Percentiles rank a stretch among this genome's conserved stretches.
Evolutionary conservation across 2,797 vertebrate species (phyloP).

Genomic region (Neostethus bicornis): DNA sequence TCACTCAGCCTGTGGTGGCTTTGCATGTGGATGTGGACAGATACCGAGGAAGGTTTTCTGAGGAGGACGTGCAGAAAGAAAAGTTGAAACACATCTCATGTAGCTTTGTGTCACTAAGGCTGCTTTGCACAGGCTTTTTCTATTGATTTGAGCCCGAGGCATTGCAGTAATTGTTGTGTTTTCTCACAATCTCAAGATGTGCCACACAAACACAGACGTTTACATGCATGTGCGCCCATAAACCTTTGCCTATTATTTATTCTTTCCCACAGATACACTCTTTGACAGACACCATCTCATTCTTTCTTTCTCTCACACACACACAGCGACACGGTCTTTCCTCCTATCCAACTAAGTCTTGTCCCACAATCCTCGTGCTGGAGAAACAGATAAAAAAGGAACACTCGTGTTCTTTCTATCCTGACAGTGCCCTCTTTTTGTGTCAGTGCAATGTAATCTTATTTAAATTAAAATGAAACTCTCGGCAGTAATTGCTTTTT

Average conservation of each 20-base stretch:
- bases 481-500: slow-evolving; percentile 83
- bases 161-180: slow-evolving; percentile 61
- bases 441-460: slow-evolving; percentile 81
- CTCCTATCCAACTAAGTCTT: slow-evolving; percentile 47
- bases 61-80: slow-evolving; percentile 50
- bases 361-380: slow-evolving; percentile 54
- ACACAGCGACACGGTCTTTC: slow-evolving; percentile 14
- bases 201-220: slow-evolving; percentile 12
- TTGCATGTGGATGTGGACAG: slow-evolving; percentile 38
- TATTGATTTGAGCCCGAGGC: slow-evolving; percentile 60
- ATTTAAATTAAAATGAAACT: slow-evolving; percentile 84
- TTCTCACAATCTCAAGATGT: slow-evolving; percentile 42
- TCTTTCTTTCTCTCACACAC: slow-evolving; percentile 12
- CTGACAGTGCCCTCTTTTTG: slow-evolving; percentile 71
- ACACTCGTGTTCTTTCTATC: slow-evolving; percentile 73
- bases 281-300: slow-evolving; percentile 15
- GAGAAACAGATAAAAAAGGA: slow-evolving; percentile 73
- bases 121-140: slow-evolving; percentile 39
- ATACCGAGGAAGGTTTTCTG: slow-evolving; percentile 54
- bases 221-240: slow-evolving; percentile 23
- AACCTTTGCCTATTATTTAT: slow-evolving; percentile 22
- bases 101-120: slow-evolving; percentile 51
- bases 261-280: slow-evolving; percentile 22
- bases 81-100: slow-evolving; percentile 58
- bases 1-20: slow-evolving; percentile 36